Evolutionary conservation across 2,113 vertebrate genomes (phyloP).

Genomic region (Eonycteris spelaea): DNA sequence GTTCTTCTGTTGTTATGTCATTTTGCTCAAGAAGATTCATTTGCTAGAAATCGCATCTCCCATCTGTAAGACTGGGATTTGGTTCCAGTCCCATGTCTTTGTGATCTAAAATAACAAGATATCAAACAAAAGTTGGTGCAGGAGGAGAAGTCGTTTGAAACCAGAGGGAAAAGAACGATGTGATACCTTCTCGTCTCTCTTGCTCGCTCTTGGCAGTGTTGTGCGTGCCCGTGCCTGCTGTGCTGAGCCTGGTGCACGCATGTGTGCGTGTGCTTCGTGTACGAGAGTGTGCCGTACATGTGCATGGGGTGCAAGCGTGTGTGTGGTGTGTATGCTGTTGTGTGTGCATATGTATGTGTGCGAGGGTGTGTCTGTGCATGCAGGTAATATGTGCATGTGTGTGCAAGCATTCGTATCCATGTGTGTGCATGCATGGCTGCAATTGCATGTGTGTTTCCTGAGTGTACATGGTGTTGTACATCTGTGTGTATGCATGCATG

Average conservation of each 20-base stretch:
- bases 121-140: conserved; percentile 38
- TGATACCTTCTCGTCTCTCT: neutral
- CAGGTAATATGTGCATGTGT: too few species aligned
- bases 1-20: neutral
- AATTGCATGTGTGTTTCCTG: neutral
- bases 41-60: neutral
- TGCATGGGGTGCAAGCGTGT: neutral
- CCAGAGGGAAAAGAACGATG: neutral
- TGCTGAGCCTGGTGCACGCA: rapidly evolving
- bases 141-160: neutral
- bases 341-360: neutral
- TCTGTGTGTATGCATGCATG: neutral
- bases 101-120: conserved; percentile 19
- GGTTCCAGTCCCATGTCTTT: conserved; percentile 26
- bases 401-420: too few species aligned
- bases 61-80: neutral
- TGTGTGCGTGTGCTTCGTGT: neutral
- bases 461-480: neutral
- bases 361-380: too few species aligned
- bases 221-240: neutral
- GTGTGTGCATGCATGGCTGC: too few species aligned
- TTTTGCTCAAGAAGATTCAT: neutral
- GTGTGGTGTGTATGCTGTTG: neutral
- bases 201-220: neutral
- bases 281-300: neutral